Conservation (phyloP, 2,113 vertebrate genomes). For the Malurus elegans region DNA sequence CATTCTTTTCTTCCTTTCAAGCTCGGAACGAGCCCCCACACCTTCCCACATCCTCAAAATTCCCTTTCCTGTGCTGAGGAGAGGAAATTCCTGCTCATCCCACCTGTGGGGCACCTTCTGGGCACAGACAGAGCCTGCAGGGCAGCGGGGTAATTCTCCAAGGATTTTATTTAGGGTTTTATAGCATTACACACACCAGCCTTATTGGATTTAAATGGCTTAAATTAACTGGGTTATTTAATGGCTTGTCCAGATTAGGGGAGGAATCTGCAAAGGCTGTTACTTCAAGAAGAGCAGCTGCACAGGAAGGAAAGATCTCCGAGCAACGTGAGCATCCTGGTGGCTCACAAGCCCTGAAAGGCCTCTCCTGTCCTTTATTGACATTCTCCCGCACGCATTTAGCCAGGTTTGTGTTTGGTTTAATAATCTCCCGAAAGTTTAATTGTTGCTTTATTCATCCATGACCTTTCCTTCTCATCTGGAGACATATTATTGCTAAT, state of each 20-base stretch:
- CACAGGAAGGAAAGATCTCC: background rate
- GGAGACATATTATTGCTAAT: slow-evolving; percentile 79
- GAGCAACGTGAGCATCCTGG: slow-evolving; percentile 34
- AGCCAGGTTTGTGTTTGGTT: slow-evolving; percentile 72
- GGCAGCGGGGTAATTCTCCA: slow-evolving; percentile 20
- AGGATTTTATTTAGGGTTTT: slow-evolving; percentile 66
- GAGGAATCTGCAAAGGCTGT: slow-evolving; percentile 42
- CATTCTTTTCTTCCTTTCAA: background rate
- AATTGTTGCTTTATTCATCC: slow-evolving; percentile 79
- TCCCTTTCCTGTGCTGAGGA: background rate
- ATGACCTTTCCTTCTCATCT: slow-evolving; percentile 80
- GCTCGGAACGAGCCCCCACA: background rate
- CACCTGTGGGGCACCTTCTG: background rate
- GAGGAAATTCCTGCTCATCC: background rate
- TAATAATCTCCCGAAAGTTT: slow-evolving; percentile 77
- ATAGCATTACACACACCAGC: slow-evolving; percentile 58
- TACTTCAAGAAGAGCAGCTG: slow-evolving; percentile 41
- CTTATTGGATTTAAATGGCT: slow-evolving; percentile 70
- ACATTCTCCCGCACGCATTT: background rate
- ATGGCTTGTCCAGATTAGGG: slow-evolving; percentile 70
- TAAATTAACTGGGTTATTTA: slow-evolving; percentile 70
- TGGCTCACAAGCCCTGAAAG: slow-evolving; percentile 37
- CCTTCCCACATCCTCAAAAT: background rate
- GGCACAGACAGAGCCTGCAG: background rate
- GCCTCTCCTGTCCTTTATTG: slow-evolving; percentile 19